These are phyloP conservation scores for Pangasius larnaudii DNA, from an alignment of 2,797 vertebrate genomes.

Conservation along the genomic window DNA sequence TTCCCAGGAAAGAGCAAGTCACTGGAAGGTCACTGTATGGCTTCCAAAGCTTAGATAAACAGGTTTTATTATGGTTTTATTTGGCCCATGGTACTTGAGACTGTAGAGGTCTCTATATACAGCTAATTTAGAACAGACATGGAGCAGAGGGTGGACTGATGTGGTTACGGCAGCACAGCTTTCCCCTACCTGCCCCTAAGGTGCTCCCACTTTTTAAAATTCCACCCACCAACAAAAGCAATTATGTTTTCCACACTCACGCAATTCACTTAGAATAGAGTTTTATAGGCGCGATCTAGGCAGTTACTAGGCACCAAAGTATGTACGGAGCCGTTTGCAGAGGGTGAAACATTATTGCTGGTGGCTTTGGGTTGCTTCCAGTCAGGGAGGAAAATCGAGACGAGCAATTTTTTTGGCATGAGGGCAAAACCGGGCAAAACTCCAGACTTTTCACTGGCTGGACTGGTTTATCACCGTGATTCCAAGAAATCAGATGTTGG, in stretches of 20 bases:
- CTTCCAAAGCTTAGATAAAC: conserved; percentile 63
- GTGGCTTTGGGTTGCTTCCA: conserved; percentile 33
- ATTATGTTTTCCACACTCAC: conserved; percentile 30
- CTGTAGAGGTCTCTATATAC: conserved; percentile 42
- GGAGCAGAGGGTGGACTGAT: conserved; percentile 25
- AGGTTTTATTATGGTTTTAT: conserved; percentile 62
- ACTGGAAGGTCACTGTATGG: conserved; percentile 60
- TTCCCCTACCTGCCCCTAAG: conserved; percentile 31
- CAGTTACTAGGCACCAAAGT: conserved; percentile 30
- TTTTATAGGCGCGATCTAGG: background rate
- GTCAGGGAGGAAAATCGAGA: conserved; percentile 32
- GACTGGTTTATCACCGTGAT: conserved; percentile 24
- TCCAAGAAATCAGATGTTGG: conserved; percentile 1
- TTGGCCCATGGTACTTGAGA: conserved; percentile 51
- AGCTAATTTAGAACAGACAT: conserved; percentile 38
- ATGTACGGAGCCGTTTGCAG: conserved; percentile 13
- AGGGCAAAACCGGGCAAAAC: conserved; percentile 8
- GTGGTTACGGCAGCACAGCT: conserved; percentile 25
- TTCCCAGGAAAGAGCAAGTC: conserved; percentile 64
- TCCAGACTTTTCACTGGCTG: conserved; percentile 33
- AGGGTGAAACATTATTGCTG: conserved; percentile 31
- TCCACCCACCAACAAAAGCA: conserved; percentile 26
- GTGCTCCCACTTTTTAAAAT: conserved; percentile 19
- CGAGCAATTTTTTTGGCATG: background rate
- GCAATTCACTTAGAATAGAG: conserved; percentile 17